Evolutionary conservation across 92 coral and sea anemone species (phyloP), one percentile per base, ranked within the genome.

Genomic region (Hydrozoanthus gracilis): DNA sequence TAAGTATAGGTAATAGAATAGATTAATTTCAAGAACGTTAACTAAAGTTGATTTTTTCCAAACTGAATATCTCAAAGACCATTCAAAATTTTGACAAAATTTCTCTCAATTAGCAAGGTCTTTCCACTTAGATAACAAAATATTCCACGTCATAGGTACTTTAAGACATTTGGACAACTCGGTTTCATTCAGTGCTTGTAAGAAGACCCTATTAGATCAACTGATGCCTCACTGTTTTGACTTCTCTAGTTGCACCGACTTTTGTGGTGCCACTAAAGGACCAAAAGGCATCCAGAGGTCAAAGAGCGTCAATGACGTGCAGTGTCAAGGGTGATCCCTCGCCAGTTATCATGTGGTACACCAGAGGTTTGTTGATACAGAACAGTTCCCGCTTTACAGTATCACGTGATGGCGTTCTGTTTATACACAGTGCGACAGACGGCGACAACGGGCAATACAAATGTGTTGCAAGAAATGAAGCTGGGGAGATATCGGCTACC

Each of bases 341-440:
- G 73, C 99, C 99, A 54, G 58, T 82, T 5, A 84, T 95, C 92
- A 95, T 89, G 71, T 96, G 99, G 99, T 89, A 88, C 76, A 78
- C 13, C 74, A 49, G 10, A 17, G 74, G 56, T 3, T 49, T 12
- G 27, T 10, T 49, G 44, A 60, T 80, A 13, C 45, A 49, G 54
- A 54, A 82, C 77, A 73, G 71, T 35, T 52, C 77, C 73, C 91
- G 86, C 9, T 75, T 51, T 71, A 73, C 90, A 51, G 78, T 94
- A 16, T 80, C 89, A 35, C 20, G 91, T 27, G 91, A 94, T 84
- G 92, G 91, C 5, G 87, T 92, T 3, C 88, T 94, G 27, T 44
- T 67, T 51, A 64, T 94, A 5, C 78, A 78, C 27, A 87, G 56
- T 3, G 98, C 88, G 18, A 88, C 87, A 14, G 71, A 73, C 48